These are phyloP conservation scores for Dryadula phaetusa DNA, from an alignment of 2,888 invertebrate species.

Conservation along the genomic window DNA sequence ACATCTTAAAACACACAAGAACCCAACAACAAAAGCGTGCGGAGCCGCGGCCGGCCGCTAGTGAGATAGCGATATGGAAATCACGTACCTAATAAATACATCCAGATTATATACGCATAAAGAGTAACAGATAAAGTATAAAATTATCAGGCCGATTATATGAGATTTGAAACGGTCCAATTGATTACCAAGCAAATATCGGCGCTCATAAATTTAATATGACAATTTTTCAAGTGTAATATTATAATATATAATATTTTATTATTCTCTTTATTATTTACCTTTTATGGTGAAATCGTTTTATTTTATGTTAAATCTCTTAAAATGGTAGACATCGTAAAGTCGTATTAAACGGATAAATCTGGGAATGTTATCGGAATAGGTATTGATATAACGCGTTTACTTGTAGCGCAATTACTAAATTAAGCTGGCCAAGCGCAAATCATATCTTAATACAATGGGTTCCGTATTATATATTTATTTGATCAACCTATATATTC, in stretches of 20 bases:
- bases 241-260: background rate
- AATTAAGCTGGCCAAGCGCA: background rate
- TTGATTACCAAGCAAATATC: background rate
- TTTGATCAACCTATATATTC: too few species aligned
- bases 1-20: too few species aligned
- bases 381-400: background rate
- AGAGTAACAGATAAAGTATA: constrained; percentile 10
- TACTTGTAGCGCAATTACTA: background rate
- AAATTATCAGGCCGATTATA: constrained; percentile 12
- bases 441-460: background rate
- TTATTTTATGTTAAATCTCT: background rate
- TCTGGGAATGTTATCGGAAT: background rate
- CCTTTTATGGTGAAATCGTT: background rate
- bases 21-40: background rate
- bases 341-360: background rate
- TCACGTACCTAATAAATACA: constrained; percentile 12
- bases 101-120: constrained; percentile 14
- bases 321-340: background rate
- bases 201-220: constrained; percentile 1
- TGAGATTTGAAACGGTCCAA: constrained; percentile 13
- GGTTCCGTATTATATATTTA: constrained; percentile 10
- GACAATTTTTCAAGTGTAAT: constrained; percentile 7
- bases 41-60: background rate
- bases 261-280: background rate
- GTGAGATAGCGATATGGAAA: background rate